Conservation (phyloP, 2,113 vertebrate genomes). For the Panthera leo region DNA sequence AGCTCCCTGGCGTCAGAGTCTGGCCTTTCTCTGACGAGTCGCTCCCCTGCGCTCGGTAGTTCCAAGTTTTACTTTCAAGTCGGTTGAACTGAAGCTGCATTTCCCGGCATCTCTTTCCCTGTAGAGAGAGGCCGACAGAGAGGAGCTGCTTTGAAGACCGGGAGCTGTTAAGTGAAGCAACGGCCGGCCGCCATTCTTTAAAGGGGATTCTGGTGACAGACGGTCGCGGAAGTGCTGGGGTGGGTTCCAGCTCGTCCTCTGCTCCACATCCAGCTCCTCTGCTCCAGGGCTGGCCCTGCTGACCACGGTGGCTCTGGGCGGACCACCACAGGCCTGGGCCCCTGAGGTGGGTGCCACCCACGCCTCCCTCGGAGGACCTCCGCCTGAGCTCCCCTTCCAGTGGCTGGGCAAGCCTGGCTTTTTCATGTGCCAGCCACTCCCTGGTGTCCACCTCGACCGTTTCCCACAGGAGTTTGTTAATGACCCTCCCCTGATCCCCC, state of each 20-base stretch:
- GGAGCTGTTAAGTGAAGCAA: not conserved
- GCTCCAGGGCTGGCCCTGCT: not conserved
- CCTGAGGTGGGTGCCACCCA: accelerated
- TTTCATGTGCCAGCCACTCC: not conserved
- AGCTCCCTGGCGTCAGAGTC: not conserved
- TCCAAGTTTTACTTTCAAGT: not conserved
- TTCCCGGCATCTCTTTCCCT: not conserved
- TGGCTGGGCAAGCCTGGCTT: not conserved
- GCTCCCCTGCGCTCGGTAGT: not conserved
- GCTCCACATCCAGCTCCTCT: not conserved
- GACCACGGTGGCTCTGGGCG: not conserved
- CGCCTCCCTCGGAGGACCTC: not conserved
- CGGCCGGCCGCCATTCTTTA: accelerated
- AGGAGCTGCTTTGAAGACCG: not conserved
- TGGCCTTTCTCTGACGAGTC: not conserved
- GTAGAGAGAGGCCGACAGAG: not conserved
- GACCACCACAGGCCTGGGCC: too few species aligned
- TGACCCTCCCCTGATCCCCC: not conserved
- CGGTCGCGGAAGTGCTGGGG: not conserved
- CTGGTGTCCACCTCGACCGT: not conserved
- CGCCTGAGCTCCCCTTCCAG: not conserved
- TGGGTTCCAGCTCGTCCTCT: not conserved
- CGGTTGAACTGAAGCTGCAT: not conserved
- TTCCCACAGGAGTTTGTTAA: not conserved
- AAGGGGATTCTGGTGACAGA: not conserved